Base-by-base conservation (phyloP, 2,113 vertebrate genomes). In the Cinclus mexicanus region DNA sequence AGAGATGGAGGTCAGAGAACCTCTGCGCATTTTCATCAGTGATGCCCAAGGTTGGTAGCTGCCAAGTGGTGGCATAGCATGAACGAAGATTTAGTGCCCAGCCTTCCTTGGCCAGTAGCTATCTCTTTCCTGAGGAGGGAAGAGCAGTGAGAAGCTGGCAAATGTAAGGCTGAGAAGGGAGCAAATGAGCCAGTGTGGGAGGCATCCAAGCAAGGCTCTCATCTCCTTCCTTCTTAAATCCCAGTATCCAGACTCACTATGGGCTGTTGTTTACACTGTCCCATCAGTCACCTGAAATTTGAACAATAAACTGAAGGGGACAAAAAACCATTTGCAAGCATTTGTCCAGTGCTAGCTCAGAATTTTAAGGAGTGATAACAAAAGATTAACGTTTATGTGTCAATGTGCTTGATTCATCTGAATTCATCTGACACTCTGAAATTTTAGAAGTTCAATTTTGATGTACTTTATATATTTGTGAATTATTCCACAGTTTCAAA, bases 371-470 rank as follows among this genome's bases (percentile, higher is more conserved):
- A 76, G 10, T 56, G 44, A 74, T 69, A 64, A 35, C 14, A 83
- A 47, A 88, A 87, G 74, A 97, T 87, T 96, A 97, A 94, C 65
- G 96, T 93, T 94, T 88, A 96, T 83, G 92, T 95, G 80, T 94
- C 89, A 94, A 81, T 41, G 22, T 52, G 50, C 78, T 95, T 96
- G 88, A 97, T 80, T 97, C 92, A 96, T 67, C 82, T 96, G 78
- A 93, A 37, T 37, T 37, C 35, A 37, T 37, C 35, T 37, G 35
- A 96, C 92, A 84, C 89, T 91, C 82, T 91, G 75, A 94, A 91
- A 91, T 95, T 94, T 86, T 95, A 63, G 35, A 97, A 97, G 93
- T 96, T 97, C 84, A 93, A 80, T 95, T 97, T 95, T 97, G 92
- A 96, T 94, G 93, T 83, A 94, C 71, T 96, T 95, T 90, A 50